Conservation (phyloP, 2,888 invertebrate genomes). For the Luffia ferchaultella region DNA sequence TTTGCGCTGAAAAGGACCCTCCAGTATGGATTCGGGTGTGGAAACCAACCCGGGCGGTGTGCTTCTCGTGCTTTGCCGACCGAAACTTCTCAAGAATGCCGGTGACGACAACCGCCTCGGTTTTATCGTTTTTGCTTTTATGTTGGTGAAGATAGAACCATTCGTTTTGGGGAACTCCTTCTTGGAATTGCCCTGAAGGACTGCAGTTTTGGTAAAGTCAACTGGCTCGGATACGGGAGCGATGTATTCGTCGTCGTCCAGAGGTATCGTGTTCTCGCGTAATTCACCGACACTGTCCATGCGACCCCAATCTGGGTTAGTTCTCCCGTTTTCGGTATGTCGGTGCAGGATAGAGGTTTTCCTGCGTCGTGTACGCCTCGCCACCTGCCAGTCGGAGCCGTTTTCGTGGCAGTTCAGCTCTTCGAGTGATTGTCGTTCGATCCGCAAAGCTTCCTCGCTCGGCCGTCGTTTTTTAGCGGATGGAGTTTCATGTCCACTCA, state of each 20-base stretch:
- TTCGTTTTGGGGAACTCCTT: conserved; percentile 47
- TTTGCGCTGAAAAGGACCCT: conserved; percentile 40
- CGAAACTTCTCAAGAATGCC: conserved; percentile 65
- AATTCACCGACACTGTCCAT: conserved; percentile 42
- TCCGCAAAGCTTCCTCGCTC: conserved; percentile 76
- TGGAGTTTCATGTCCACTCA: conserved; percentile 58
- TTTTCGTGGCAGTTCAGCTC: conserved; percentile 59
- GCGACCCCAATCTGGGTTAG: conserved; percentile 31
- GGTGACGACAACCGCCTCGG: conserved; percentile 66
- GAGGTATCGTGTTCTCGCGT: conserved; percentile 57
- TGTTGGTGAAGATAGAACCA: conserved; percentile 53
- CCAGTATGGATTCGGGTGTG: conserved; percentile 42
- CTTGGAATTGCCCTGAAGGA: conserved; percentile 18
- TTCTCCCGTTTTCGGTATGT: conserved; percentile 42
- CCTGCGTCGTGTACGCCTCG: conserved; percentile 54
- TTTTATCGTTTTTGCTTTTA: conserved; percentile 56
- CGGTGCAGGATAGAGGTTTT: conserved; percentile 51
- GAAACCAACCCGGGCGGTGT: conserved; percentile 48
- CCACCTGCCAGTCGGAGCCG: conserved; percentile 53
- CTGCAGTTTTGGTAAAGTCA: conserved; percentile 34
- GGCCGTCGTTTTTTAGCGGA: conserved; percentile 71
- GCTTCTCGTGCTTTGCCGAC: conserved; percentile 47
- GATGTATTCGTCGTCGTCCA: conserved; percentile 65
- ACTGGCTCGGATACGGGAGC: conserved; percentile 54
- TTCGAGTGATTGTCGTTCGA: conserved; percentile 67